phyloP scores from a whole-genome alignment of 2,888 invertebrate species.

The Pseudanteris insignis region DNA sequence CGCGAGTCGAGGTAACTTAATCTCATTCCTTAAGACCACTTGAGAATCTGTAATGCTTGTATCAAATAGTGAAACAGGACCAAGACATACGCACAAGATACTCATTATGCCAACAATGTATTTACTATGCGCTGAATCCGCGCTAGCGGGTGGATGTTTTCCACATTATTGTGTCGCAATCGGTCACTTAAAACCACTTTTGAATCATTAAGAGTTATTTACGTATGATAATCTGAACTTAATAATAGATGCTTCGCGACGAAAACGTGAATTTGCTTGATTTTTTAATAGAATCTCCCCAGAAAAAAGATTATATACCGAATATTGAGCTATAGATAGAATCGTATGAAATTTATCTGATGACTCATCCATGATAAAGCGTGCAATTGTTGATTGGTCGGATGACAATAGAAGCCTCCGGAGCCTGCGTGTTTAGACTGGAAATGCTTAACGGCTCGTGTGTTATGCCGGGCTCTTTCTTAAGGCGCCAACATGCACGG shows the following conservation, averaged over 20 bases:
- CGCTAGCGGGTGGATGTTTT: no score
- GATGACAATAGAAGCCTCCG: conserved; percentile 34
- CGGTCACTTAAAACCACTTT: conserved; percentile 18
- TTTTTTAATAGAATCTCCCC: no score
- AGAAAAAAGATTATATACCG: no score
- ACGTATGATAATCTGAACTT: no score
- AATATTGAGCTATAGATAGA: no score
- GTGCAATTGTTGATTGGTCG: conserved; percentile 14
- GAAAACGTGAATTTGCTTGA: no score
- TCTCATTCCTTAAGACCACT: conserved; percentile 42
- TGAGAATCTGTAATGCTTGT: conserved; percentile 44
- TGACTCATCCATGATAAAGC: conserved; percentile 27
- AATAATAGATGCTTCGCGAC: no score
- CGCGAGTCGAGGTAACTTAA: conserved; percentile 42
- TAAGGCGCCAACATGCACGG: conserved; percentile 34
- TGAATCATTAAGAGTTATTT: no score
- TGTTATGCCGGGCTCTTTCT: conserved; percentile 42
- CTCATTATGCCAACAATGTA: no score
- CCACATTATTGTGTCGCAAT: no score
- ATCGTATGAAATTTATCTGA: background rate
- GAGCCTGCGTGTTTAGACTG: conserved; percentile 48
- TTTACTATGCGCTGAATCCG: no score
- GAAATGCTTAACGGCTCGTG: conserved; percentile 45
- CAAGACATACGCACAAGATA: conserved; percentile 22
- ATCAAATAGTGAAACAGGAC: conserved; percentile 44